Evolutionary conservation across 1,140 invertebrate species (phyloP).

Genomic region (Dryas iulia): DNA sequence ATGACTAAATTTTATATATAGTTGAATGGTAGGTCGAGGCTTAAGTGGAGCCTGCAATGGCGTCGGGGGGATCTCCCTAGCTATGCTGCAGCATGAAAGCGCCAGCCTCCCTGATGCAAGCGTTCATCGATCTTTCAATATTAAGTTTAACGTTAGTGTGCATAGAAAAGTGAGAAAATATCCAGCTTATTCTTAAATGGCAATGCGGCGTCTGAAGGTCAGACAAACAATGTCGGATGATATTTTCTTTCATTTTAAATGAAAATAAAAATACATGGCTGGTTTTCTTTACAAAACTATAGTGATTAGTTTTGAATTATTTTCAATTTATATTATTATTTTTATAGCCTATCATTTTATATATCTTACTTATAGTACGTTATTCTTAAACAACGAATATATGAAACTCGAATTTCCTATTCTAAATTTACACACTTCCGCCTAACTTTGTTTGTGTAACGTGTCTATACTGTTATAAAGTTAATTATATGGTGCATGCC

Average conservation of each 20-base stretch:
- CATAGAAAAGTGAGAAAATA: neutral
- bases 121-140: slow-evolving; percentile 37
- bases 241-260: no score
- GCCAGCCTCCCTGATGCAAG: slow-evolving; percentile 24
- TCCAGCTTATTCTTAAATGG: neutral
- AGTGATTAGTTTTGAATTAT: no score
- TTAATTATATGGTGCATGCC: neutral
- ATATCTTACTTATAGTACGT: no score
- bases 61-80: slow-evolving; percentile 37
- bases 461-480: neutral
- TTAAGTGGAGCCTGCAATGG: slow-evolving; percentile 48
- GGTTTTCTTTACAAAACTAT: no score
- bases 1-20: slow-evolving; percentile 47
- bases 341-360: no score
- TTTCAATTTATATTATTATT: no score
- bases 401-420: no score
- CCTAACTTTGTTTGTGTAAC: no score
- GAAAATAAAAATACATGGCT: no score
- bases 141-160: slow-evolving; percentile 13
- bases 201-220: neutral
- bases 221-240: no score
- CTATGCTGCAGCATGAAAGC: slow-evolving; percentile 27
- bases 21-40: slow-evolving; percentile 43
- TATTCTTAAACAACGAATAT: no score
- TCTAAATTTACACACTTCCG: no score